Evolutionary conservation across 2,888 invertebrate genomes (phyloP).

Genomic region (Sialis fuliginosa): DNA sequence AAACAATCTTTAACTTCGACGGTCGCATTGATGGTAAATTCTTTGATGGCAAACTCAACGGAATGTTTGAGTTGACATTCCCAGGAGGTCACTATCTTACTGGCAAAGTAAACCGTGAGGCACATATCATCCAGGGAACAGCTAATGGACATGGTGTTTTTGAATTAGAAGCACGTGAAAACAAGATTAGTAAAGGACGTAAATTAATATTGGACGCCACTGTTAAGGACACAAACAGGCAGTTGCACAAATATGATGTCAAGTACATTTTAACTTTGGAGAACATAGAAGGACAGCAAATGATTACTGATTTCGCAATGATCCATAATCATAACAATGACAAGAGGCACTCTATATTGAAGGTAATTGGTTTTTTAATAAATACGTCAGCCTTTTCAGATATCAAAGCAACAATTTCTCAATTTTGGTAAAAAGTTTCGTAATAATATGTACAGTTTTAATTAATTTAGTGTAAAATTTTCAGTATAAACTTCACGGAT

Average conservation of each 20-base stretch:
- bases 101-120: slow-evolving; percentile 21
- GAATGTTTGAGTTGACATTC: slow-evolving; percentile 30
- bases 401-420: too few relatives aligned
- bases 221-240: slow-evolving; percentile 25
- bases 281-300: slow-evolving; percentile 28
- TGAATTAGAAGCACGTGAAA: slow-evolving; percentile 22
- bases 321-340: slow-evolving; percentile 20
- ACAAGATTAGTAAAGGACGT: slow-evolving; percentile 25
- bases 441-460: too few relatives aligned
- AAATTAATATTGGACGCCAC: slow-evolving; percentile 23
- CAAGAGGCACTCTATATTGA: slow-evolving; percentile 14
- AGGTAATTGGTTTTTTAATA: too few relatives aligned
- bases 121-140: slow-evolving; percentile 15
- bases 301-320: slow-evolving; percentile 20
- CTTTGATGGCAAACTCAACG: slow-evolving; percentile 25
- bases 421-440: too few relatives aligned
- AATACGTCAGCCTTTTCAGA: too few relatives aligned
- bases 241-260: slow-evolving; percentile 23
- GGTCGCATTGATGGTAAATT: slow-evolving; percentile 26
- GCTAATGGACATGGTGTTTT: slow-evolving; percentile 15
- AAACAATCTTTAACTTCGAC: slow-evolving; percentile 27
- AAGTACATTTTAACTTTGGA: slow-evolving; percentile 23
- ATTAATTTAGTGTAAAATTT: too few relatives aligned
- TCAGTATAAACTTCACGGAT: too few relatives aligned
- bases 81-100: slow-evolving; percentile 29